These are phyloP conservation scores for Osmoderma eremita DNA, from an alignment of 2,888 invertebrate genomes.

Conservation along the genomic window DNA sequence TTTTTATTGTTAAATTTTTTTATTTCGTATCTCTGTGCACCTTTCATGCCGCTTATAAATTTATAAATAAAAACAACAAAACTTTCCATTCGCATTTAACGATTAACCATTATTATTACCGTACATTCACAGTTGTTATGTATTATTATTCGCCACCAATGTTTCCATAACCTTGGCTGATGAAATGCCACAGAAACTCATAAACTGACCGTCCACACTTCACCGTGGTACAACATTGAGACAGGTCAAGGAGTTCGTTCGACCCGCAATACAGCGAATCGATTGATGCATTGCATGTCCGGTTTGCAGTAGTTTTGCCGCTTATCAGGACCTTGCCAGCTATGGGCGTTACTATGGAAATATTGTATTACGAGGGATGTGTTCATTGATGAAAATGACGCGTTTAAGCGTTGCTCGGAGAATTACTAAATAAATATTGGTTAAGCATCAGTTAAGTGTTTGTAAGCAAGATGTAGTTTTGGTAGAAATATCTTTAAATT, in stretches of 20 bases:
- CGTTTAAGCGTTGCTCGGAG: not conserved
- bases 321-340: too few species aligned
- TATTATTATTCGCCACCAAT: conserved; percentile 15
- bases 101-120: not conserved
- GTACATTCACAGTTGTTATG: conserved; percentile 9
- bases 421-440: not conserved
- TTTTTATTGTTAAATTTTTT: too few species aligned
- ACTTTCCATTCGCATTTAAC: conserved; percentile 1
- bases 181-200: conserved; percentile 19
- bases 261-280: not conserved
- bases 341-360: too few species aligned
- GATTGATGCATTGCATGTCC: too few species aligned
- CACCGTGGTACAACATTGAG: conserved; percentile 15
- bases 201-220: conserved; percentile 7
- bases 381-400: too few species aligned
- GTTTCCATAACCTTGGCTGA: conserved; percentile 17
- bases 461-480: too few species aligned
- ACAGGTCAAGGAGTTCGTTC: conserved; percentile 26
- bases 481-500: conserved; percentile 1
- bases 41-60: too few species aligned
- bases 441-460: too few species aligned
- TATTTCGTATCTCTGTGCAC: too few species aligned
- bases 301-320: too few species aligned
- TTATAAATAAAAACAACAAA: not conserved
- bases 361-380: too few species aligned